A percentile compares a stretch with the other conserved stretches of the same genome.
Evolutionary conservation across 2,113 vertebrate species (phyloP).

Genomic region (Crotalus tigris): DNA sequence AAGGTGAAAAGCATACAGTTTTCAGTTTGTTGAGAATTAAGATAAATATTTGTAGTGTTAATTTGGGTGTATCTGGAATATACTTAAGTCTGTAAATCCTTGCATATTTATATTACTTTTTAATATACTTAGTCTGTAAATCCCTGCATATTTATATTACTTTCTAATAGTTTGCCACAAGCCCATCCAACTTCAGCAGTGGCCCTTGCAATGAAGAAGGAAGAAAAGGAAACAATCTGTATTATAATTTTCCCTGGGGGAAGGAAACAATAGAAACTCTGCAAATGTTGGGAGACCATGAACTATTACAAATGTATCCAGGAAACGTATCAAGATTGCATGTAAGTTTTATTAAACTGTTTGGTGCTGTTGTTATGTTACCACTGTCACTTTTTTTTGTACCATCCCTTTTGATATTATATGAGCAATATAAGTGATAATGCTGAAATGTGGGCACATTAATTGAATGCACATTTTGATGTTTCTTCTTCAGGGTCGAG

Average conservation of each 20-base stretch:
- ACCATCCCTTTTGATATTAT: neutral
- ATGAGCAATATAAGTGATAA: neutral
- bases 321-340: constrained; percentile 70
- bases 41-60: neutral
- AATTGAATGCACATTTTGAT: constrained; percentile 28
- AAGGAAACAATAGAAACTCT: constrained; percentile 84
- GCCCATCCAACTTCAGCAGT: constrained; percentile 85
- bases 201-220: constrained; percentile 70
- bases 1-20: neutral
- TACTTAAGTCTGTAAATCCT: neutral
- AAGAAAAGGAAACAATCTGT: constrained; percentile 76
- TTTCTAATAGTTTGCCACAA: constrained; percentile 83
- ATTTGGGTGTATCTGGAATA: neutral
- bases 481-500: constrained; percentile 74
- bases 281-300: constrained; percentile 75
- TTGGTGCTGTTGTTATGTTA: neutral
- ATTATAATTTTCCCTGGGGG: constrained; percentile 90
- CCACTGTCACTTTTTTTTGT: neutral
- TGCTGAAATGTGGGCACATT: neutral
- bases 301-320: constrained; percentile 76
- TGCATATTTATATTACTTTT: neutral
- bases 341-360: constrained; percentile 64
- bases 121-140: constrained; percentile 53
- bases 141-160: neutral
- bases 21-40: neutral